These are phyloP conservation scores for Nautilus pompilius DNA, from an alignment of 1,140 invertebrate species.

Conservation along the genomic window DNA sequence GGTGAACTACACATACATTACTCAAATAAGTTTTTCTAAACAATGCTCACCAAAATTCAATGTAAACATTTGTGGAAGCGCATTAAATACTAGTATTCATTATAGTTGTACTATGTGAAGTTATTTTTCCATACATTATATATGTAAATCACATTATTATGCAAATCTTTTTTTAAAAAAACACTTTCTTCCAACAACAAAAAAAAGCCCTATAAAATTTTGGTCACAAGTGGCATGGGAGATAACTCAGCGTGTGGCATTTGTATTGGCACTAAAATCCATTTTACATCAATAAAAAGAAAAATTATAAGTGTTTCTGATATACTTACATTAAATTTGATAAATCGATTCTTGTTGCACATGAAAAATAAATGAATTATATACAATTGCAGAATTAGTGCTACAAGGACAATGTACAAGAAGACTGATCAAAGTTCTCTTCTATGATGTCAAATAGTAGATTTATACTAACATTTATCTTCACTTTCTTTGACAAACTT, in stretches of 20 bases:
- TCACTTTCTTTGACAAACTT: too few relatives aligned
- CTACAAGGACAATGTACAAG: background rate
- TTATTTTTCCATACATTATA: background rate
- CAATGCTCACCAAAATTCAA: too few relatives aligned
- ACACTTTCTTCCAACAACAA: background rate
- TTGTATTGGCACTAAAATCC: too few relatives aligned
- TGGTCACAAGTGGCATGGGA: too few relatives aligned
- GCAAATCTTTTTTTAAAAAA: background rate
- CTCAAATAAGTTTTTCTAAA: too few relatives aligned
- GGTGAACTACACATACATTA: too few relatives aligned
- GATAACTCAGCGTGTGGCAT: too few relatives aligned
- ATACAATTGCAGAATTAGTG: background rate
- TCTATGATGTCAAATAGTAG: too few relatives aligned
- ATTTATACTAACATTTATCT: too few relatives aligned
- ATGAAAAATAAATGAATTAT: background rate
- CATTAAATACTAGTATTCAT: too few relatives aligned
- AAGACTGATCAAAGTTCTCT: background rate
- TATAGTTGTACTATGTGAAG: too few relatives aligned
- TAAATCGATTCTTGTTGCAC: background rate
- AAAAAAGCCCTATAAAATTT: background rate
- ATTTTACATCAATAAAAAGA: background rate
- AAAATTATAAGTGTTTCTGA: background rate
- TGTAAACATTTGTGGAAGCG: too few relatives aligned
- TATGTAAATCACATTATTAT: background rate
- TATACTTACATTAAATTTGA: slow-evolving; percentile 1